Conservation (phyloP, 2,797 vertebrate genomes). For the Syncerus caffer region DNA sequence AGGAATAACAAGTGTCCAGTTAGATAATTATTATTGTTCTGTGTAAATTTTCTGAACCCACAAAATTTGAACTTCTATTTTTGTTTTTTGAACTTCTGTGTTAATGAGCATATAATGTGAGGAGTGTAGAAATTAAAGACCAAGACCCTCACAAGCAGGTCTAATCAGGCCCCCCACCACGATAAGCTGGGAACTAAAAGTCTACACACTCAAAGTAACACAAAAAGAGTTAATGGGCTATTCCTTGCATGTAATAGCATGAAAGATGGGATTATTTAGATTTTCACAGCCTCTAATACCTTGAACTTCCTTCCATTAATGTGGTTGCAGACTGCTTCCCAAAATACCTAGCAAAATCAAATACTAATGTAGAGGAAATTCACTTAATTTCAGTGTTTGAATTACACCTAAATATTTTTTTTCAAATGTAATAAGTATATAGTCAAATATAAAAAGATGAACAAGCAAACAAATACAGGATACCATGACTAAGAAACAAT, state of each 20-base stretch:
- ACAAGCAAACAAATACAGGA: neutral
- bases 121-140: neutral
- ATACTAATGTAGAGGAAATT: neutral
- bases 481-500: neutral
- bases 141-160: neutral
- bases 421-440: neutral
- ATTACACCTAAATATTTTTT: neutral
- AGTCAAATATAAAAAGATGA: neutral
- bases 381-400: neutral
- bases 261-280: neutral
- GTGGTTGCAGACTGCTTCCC: neutral
- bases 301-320: neutral
- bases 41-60: neutral
- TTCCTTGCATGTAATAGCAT: neutral
- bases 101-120: neutral
- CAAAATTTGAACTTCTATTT: neutral
- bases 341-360: neutral
- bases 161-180: neutral
- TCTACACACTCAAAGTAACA: neutral
- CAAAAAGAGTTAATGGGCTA: neutral
- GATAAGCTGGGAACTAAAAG: neutral
- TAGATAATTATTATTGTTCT: neutral
- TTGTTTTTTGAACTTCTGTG: neutral
- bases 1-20: neutral
- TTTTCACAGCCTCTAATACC: neutral